Evolutionary conservation across 2,113 vertebrate genomes (phyloP), one percentile per base, ranked within the genome.

Genomic region (Mugil cephalus): DNA sequence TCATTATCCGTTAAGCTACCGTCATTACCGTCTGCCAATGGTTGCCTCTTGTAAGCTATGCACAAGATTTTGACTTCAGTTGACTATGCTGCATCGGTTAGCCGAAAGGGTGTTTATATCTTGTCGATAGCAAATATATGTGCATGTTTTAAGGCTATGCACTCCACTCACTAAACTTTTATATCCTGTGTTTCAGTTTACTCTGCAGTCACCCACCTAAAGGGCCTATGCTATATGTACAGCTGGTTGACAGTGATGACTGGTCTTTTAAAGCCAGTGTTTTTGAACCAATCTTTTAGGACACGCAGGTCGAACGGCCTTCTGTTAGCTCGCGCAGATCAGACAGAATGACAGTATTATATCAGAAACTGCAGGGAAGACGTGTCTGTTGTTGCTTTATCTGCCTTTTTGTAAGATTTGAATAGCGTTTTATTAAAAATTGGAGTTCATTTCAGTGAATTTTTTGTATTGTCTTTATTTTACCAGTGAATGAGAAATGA

Each of bases 391-490:
- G 86, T 93, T 92, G 88, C 78, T 90, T 85, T 69, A 82, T 69
- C 71, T 93, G 91, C 82, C 85, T 92, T 93, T 93, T 94, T 94
- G 92, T 93, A 92, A 80, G 73, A 84, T 88, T 86, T 90, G 69
- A 87, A 87, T 91, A 91, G 86, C 74, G 73, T 82, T 84, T 90
- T 83, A 94, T 94, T 95, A 94, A 95, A 94, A 85, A 82, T 69
- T 82, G 82, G 82, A 82, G 89, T 85, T 90, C 50, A 83, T 87
- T 89, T 85, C 87, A 91, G 75, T 86, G 69, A 67, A 64, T 73
- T 69, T 75, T 89, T 94, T 93, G 92, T 93, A 54, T 91, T 93
- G 93, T 93, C 89, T 90, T 94, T 67, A 86, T 93, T 94, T 88
- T 75, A 74, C 69, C 59, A 51, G 52, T 66, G 61, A 43, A 36